phyloP scores from a whole-genome alignment of 2,888 invertebrate species.

The Halocaridina rubra region DNA sequence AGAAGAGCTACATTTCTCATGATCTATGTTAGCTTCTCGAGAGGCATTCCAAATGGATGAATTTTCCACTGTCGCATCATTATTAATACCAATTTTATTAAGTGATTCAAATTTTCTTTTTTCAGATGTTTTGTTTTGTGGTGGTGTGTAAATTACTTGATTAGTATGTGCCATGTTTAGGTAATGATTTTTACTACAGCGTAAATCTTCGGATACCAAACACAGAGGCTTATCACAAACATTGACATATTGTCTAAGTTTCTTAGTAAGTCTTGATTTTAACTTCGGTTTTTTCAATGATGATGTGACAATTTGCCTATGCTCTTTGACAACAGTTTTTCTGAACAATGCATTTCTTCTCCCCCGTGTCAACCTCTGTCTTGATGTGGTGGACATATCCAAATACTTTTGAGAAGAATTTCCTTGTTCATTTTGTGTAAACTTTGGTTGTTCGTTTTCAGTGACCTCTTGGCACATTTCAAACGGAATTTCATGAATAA shows the following conservation, averaged over 20 bases:
- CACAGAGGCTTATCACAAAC: too few relatives aligned
- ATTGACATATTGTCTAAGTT: not conserved
- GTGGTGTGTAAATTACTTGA: too few relatives aligned
- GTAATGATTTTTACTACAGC: too few relatives aligned
- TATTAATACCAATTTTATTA: too few relatives aligned
- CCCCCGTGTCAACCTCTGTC: not conserved
- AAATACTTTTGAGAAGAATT: not conserved
- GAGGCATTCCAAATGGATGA: too few relatives aligned
- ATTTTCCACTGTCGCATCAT: too few relatives aligned
- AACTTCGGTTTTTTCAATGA: not conserved
- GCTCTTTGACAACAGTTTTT: not conserved
- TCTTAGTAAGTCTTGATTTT: not conserved
- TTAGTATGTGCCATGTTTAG: too few relatives aligned
- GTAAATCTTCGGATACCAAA: too few relatives aligned
- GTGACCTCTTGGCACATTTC: not conserved
- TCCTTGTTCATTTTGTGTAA: not conserved
- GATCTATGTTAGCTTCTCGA: too few relatives aligned
- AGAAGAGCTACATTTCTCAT: too few relatives aligned
- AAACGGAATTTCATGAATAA: conserved; percentile 22
- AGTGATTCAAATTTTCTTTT: too few relatives aligned
- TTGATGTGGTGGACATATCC: not conserved
- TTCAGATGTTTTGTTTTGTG: too few relatives aligned
- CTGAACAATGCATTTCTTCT: not conserved
- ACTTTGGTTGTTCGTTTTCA: not conserved
- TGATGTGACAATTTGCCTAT: not conserved